Evolutionary conservation across 2,888 invertebrate species (phyloP).

Genomic region (Drosophila picticornis): DNA sequence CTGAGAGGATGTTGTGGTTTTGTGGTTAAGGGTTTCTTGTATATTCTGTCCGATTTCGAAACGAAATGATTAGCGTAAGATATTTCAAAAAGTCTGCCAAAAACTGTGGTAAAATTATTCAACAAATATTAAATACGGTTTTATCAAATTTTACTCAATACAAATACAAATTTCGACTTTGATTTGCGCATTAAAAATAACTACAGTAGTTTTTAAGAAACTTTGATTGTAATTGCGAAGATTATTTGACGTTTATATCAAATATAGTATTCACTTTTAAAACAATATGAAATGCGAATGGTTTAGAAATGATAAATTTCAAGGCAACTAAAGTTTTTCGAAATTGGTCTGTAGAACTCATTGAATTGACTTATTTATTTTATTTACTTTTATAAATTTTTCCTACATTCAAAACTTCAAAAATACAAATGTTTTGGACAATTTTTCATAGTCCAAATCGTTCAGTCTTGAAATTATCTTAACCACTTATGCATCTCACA

Average conservation of each 20-base stretch:
- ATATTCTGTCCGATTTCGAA: not conserved
- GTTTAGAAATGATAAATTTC: not conserved
- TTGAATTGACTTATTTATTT: not conserved
- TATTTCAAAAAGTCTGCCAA: not conserved
- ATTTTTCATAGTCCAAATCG: not conserved
- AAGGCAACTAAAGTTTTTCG: not conserved
- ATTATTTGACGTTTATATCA: not conserved
- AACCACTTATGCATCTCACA: not conserved
- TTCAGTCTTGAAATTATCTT: not conserved
- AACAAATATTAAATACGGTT: not conserved
- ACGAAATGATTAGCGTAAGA: conserved; percentile 27
- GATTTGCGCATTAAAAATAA: not conserved
- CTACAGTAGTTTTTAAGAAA: not conserved
- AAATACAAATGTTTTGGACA: not conserved
- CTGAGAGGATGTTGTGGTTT: conserved; percentile 70
- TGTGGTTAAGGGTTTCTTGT: conserved; percentile 40
- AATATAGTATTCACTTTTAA: not conserved
- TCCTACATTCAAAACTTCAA: not conserved
- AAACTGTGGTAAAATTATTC: not conserved
- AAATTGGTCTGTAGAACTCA: not conserved
- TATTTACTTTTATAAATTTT: not conserved
- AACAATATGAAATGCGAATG: not conserved
- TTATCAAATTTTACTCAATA: not conserved
- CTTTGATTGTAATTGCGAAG: not conserved
- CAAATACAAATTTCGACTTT: not conserved